Base-by-base conservation (phyloP, 2,888 invertebrate genomes). In the Oconnorella tubifera region DNA sequence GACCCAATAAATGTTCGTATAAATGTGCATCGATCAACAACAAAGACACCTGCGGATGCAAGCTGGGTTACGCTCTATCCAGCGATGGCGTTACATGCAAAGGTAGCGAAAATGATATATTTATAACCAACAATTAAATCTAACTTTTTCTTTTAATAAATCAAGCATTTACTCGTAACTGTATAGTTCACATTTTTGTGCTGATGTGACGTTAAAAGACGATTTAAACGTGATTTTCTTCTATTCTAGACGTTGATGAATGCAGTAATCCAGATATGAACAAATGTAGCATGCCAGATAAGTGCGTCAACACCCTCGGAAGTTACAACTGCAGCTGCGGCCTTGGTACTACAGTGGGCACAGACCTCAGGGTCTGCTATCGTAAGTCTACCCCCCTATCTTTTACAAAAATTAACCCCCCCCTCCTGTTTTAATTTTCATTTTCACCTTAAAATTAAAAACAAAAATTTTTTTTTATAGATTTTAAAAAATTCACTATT, bases 271-370 rank as follows among this genome's bases (percentile, higher is more conserved):
- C 29, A n/a, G 27, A 14, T 19, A n/a, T 49, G 19, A 60, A 60
- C 29, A 49, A 49, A 28, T 60, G 60, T 31, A 28, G 14, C 60
- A 2, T n/a, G 23, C 29, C 48, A 6, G 6, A 19, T 19, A 27
- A 4, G 60, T 60, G 60, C 50, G 50, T 3, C 28, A 60, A 60
- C 60, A 60, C 60, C 50, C 2, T 2, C 4, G 60, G 60, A 6
- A 23, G 31, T 29, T 60, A 60, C 50, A 50, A 10, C 48, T 60
- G 60, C 50, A 19, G 50, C 25, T 60, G 60, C 25, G 50, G 50
- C 10, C 28, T 19, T n/a, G 60, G 60, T 14, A 19, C 1, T 0
- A n/a, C 14, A n/a, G n/a, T 60, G 2, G 28, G 29, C 10, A 4
- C 19, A 23, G 60, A 60, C 31, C 60, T 25, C 19, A 3, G 60